Conservation (phyloP, 1,140 invertebrate species). For the Battus philenor region DNA sequence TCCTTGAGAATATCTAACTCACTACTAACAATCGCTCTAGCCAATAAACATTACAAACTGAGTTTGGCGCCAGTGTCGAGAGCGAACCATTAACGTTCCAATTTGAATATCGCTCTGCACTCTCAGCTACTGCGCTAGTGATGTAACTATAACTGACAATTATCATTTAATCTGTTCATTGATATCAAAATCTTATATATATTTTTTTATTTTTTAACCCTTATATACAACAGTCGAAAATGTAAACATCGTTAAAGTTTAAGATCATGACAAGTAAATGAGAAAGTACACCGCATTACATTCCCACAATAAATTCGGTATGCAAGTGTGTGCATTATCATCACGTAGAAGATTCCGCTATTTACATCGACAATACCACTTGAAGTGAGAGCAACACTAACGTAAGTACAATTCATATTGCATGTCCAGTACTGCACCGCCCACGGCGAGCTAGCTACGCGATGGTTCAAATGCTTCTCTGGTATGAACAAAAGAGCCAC, state of each 20-base stretch:
- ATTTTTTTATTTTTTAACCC: too few relatives aligned
- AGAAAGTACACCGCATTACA: constrained; percentile 29
- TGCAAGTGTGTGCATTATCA: constrained; percentile 34
- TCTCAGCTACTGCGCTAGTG: constrained; percentile 4
- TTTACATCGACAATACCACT: constrained; percentile 44
- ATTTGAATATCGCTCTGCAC: constrained; percentile 20
- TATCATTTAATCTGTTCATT: too few relatives aligned
- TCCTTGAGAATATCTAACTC: constrained; percentile 6
- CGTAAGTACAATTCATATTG: constrained; percentile 60
- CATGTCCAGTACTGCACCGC: constrained; percentile 62
- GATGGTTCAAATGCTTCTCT: constrained; percentile 38
- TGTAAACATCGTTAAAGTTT: constrained; percentile 3
- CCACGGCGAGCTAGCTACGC: constrained; percentile 50
- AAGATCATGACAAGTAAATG: constrained; percentile 19
- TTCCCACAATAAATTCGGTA: constrained; percentile 47
- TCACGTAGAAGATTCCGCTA: constrained; percentile 37
- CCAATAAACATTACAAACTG: constrained; percentile 21
- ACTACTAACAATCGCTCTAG: constrained; percentile 13
- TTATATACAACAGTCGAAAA: too few relatives aligned
- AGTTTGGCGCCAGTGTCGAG: constrained; percentile 35
- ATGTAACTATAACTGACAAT: constrained; percentile 1
- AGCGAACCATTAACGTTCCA: constrained; percentile 37
- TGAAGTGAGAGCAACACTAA: constrained; percentile 41
- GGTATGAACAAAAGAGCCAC: constrained; percentile 22
- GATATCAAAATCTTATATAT: too few relatives aligned